Evolutionary conservation across 2,797 vertebrate genomes (phyloP), one percentile per base, ranked within the genome.

Genomic region (Urosaurus nigricauda): DNA sequence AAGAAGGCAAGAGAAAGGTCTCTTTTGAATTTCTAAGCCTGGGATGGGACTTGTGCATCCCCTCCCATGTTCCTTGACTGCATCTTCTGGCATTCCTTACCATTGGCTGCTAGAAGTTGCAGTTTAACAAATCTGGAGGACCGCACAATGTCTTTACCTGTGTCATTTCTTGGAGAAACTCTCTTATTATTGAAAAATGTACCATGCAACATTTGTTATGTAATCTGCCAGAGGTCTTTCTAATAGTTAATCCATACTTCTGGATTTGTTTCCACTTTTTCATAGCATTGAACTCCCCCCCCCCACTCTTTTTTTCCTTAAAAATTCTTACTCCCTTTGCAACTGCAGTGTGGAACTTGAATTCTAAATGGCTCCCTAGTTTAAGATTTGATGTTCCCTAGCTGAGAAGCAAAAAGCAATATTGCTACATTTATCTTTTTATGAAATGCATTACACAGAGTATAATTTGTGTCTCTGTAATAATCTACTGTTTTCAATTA

Each of bases 371-470:
- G 92, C 93, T 95, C 93, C 93, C 93, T 93, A 91, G 90, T 92
- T 95, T 94, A 95, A 96, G 95, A 89, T 95, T 93, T 87, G 89
- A 93, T 91, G 91, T 93, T 95, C 94, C 94, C 94, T 92, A 85
- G 92, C 63, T 94, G 94, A 94, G 93, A 94, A 88, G 92, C 89
- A 96, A 95, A 95, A 95, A 89, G 90, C 85, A 97, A 95, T 95
- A 96, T 96, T 95, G 90, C 92, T 90, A 92, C 93, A 95, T 94
- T 95, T 96, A 93, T 96, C 91, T 93, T 95, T 94, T 96, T 95
- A 95, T 94, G 91, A 96, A 96, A 95, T 96, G 95, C 93, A 95
- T 96, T 96, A 96, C 93, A 86, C 92, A 87, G 91, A 92, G 92
- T 92, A 92, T 93, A 95, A 95, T 95, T 94, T 96, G 77, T 95